These are phyloP conservation scores for Metellina segmentata DNA, from an alignment of 2,888 invertebrate species.

Conservation along the genomic window DNA sequence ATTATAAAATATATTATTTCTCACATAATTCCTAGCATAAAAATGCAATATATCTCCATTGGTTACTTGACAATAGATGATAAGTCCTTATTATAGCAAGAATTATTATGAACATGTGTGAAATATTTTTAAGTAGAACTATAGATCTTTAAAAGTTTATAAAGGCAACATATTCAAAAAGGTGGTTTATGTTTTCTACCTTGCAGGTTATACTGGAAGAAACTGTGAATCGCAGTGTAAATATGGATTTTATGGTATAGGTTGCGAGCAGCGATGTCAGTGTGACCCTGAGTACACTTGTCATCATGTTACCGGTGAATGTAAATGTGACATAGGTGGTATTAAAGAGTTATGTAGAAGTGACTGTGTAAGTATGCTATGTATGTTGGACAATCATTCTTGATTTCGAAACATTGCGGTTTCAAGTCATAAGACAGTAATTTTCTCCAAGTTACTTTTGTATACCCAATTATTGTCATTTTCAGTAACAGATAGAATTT, in stretches of 20 bases:
- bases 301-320: constrained; percentile 9
- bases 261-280: background rate
- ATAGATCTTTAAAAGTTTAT: no score
- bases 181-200: no score
- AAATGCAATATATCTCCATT: no score
- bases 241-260: constrained; percentile 7
- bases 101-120: no score
- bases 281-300: constrained; percentile 4
- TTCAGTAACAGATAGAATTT: no score
- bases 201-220: constrained; percentile 12
- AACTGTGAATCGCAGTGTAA: background rate
- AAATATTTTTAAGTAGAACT: no score
- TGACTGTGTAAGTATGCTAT: background rate
- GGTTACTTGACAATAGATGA: no score
- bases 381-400: background rate
- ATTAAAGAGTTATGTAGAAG: background rate
- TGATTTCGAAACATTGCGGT: background rate
- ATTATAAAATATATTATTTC: no score
- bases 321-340: background rate
- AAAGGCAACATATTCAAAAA: no score
- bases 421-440: background rate
- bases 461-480: no score
- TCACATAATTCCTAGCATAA: no score
- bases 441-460: background rate
- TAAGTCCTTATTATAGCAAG: no score